A percentile compares a stretch with the other conserved stretches of the same genome.
Evolutionary conservation across 1,140 invertebrate genomes (phyloP).

Genomic region (Magallana angulata): DNA sequence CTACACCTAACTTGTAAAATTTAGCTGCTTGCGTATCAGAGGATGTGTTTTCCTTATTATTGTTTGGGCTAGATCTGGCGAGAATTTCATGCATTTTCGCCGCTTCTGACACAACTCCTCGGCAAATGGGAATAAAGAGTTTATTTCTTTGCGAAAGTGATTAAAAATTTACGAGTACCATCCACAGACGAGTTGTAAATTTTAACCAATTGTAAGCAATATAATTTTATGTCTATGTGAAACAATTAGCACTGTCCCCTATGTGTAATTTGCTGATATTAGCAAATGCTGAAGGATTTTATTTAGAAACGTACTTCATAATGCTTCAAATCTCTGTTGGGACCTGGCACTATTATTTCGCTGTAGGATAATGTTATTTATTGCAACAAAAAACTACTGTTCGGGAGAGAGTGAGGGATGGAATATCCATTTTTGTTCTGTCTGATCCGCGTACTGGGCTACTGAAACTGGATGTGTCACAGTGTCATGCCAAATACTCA

Average conservation of each 20-base stretch:
- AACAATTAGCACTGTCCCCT: conserved; percentile 43
- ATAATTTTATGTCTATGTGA: conserved; percentile 48
- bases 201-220: conserved; percentile 47
- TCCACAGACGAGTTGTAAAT: conserved; percentile 39
- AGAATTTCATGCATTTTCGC: conserved; percentile 39
- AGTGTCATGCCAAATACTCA: too few species aligned
- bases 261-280: conserved; percentile 38
- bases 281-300: conserved; percentile 35
- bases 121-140: conserved; percentile 47
- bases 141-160: conserved; percentile 49
- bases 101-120: conserved; percentile 39
- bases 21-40: conserved; percentile 37
- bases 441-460: not conserved
- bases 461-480: too few species aligned
- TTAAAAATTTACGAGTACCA: conserved; percentile 37
- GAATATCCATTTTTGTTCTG: not conserved
- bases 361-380: not conserved
- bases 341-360: not conserved
- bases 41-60: conserved; percentile 43
- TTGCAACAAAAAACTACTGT: not conserved
- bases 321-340: conserved; percentile 29
- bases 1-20: conserved; percentile 43
- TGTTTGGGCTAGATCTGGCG: conserved; percentile 39
- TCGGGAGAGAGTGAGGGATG: not conserved
- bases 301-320: conserved; percentile 18